A percentile compares a stretch with the other conserved stretches of the same genome.
Conservation (phyloP, 2,888 invertebrate genomes). For the Tipula vernalis region DNA sequence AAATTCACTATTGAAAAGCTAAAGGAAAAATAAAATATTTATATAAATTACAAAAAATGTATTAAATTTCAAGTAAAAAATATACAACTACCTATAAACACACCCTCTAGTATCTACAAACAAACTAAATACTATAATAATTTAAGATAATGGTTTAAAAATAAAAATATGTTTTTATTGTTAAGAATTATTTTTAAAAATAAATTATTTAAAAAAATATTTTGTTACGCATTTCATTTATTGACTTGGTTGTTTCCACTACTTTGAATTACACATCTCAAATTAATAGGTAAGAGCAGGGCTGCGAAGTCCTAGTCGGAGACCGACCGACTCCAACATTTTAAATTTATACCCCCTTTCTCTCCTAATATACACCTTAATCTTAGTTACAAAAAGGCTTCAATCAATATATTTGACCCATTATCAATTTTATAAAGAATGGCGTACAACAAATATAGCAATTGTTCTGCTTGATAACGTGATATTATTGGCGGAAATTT, state of each 20-base stretch:
- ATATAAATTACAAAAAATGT: background rate
- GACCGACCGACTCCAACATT: no score
- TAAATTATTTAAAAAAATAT: background rate
- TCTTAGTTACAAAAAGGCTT: no score
- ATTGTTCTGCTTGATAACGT: no score
- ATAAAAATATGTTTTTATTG: background rate
- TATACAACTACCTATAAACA: background rate
- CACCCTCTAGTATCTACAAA: background rate
- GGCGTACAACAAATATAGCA: no score
- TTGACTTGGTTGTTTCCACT: background rate
- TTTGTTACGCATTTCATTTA: background rate
- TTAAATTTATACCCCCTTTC: no score
- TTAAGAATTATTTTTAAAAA: background rate
- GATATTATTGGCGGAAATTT: no score
- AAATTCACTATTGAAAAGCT: background rate
- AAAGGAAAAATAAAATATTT: background rate
- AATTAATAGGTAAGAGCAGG: no score
- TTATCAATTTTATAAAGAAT: no score
- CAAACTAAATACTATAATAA: background rate
- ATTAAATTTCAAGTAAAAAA: background rate
- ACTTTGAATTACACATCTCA: background rate
- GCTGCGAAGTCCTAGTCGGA: no score
- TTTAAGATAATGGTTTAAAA: background rate
- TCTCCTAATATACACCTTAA: no score
- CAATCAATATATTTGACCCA: no score